These are phyloP conservation scores for Carassius gibelio DNA, from an alignment of 2,113 vertebrate genomes.

Conservation along the genomic window DNA sequence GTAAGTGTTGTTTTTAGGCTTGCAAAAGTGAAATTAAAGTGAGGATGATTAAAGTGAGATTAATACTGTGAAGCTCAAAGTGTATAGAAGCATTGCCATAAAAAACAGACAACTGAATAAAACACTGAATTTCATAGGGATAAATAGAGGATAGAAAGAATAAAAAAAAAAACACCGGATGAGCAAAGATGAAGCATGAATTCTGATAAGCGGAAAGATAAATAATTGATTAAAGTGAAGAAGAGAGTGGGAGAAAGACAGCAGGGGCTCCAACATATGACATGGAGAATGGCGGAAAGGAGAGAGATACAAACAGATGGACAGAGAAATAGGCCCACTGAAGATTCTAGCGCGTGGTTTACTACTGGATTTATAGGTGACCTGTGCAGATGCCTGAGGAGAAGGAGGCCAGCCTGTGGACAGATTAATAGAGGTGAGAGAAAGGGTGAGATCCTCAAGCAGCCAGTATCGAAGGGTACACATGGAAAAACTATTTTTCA, in stretches of 20 bases:
- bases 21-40: conserved; percentile 64
- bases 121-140: neutral
- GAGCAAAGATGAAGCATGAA: neutral
- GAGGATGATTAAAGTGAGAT: neutral
- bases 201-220: neutral
- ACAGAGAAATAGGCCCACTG: conserved; percentile 99
- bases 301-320: conserved; percentile 99
- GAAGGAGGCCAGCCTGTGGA: conserved; percentile 98
- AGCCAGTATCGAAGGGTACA: neutral
- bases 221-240: neutral
- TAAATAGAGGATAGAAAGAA: neutral
- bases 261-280: conserved; percentile 69
- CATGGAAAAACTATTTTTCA: neutral
- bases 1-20: neutral
- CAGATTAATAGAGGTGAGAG: conserved; percentile 82
- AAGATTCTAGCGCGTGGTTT: conserved; percentile 99
- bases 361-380: conserved; percentile 99
- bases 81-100: neutral
- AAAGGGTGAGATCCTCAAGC: neutral
- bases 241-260: conserved; percentile 40
- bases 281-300: conserved; percentile 86
- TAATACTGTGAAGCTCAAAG: neutral
- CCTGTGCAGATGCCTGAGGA: conserved; percentile 96
- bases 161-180: neutral
- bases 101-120: neutral